Base-by-base conservation (phyloP, 2,113 vertebrate species). In the Malurus melanocephalus region DNA sequence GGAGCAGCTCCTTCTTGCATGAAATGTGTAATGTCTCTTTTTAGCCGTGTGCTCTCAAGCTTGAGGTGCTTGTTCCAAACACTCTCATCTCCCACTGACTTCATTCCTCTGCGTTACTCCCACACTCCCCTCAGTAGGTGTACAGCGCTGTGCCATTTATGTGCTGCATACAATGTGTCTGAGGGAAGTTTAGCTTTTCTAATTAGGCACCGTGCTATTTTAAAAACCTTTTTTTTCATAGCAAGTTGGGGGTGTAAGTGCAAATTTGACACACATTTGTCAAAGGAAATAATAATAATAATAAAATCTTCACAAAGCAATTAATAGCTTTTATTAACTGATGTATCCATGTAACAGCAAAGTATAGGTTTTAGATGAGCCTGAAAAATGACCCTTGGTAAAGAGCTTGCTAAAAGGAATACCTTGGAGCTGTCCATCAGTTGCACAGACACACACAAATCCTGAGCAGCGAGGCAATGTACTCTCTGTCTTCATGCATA, bases 401-500 rank as follows among this genome's bases (percentile, higher is more conserved):
- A 62, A 90, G 80, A 79, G 38, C 82, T 84, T 42, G 11, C 94
- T 91, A 67, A 95, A 96, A 96, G 90, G 82, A 95, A 96, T 95
- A 96, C 94, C 96, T 96, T 94, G 85, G 93, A 97, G 93, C 97
- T 98, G 98, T 97, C 98, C 97, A 96, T 98, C 97, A 98, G 96
- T 95, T 95, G 95, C 95, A 62, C 69, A 97, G 96, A 96, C 88
- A 45, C 95, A 93, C 92, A 93, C 89, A 97, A 97, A 97, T 96
- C 95, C 97, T 62, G 94, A 97, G 97, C 96, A 96, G 94, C 10
- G 94, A 98, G 96, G 96, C 95, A 97, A 96, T 91, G 96, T 93
- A 93, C 96, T 97, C 96, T 97, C 97, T 13, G 79, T 94, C 97
- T 97, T 97, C 96, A 98, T 98, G 97, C 97, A 98, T 98, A 98